Conservation (phyloP, 2,797 vertebrate genomes). For the Glossophaga mutica region DNA sequence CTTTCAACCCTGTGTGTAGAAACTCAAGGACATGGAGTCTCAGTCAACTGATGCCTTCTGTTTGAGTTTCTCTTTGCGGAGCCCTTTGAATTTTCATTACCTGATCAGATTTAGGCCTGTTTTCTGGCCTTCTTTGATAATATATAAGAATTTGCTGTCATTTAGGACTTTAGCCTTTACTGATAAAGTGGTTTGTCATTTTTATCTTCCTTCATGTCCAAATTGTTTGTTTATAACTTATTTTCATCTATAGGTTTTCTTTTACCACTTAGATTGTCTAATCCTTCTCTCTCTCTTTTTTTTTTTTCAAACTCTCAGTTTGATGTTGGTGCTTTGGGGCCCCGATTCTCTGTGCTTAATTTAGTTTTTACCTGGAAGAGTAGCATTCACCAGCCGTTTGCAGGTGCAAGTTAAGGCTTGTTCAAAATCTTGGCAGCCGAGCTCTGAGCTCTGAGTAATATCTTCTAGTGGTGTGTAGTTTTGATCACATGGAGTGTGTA, state of each 20-base stretch:
- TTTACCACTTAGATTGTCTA: background rate
- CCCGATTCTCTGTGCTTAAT: background rate
- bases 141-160: background rate
- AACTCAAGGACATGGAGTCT: background rate
- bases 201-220: background rate
- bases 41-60: background rate
- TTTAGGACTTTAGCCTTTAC: background rate
- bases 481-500: conserved; percentile 45
- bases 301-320: background rate
- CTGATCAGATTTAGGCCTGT: background rate
- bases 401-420: conserved; percentile 52
- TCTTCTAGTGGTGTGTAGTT: background rate
- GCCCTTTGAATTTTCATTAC: background rate
- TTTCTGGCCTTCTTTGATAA: background rate
- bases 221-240: background rate
- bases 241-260: conserved; percentile 10
- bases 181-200: background rate
- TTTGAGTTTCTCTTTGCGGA: background rate
- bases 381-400: conserved; percentile 23
- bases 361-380: conserved; percentile 38
- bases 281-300: background rate
- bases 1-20: background rate
- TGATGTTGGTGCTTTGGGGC: background rate
- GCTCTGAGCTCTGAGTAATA: conserved; percentile 21
- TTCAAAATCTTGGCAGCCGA: conserved; percentile 48